Conservation (phyloP, 2,113 vertebrate genomes). For the Rostratula benghalensis region DNA sequence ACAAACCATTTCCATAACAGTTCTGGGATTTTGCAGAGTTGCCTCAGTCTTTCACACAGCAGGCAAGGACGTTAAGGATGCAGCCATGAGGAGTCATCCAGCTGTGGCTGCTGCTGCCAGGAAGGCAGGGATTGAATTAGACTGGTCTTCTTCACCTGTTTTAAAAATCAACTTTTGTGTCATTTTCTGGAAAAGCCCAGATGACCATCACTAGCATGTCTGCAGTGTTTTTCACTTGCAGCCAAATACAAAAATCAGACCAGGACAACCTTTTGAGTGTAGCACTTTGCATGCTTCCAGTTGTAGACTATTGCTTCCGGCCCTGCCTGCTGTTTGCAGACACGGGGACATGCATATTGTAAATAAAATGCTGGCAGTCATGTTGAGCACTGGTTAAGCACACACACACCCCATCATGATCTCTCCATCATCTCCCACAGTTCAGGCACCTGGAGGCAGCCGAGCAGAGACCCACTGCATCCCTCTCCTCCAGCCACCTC, state of each 20-base stretch:
- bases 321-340: background rate
- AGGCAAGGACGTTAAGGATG: background rate
- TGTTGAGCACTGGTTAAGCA: no score
- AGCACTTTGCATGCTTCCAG: background rate
- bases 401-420: accelerated
- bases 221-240: background rate
- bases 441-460: background rate
- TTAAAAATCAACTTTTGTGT: background rate
- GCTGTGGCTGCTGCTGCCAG: background rate
- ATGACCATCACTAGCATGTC: accelerated
- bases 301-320: no score
- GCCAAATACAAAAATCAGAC: background rate
- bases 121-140: background rate
- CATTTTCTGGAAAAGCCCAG: background rate
- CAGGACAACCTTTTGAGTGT: background rate
- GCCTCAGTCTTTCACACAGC: background rate
- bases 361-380: background rate
- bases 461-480: background rate
- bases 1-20: accelerated
- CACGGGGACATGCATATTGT: accelerated
- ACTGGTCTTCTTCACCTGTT: background rate
- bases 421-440: background rate
- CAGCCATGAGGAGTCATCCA: background rate
- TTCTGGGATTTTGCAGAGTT: background rate
- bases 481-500: background rate